Evolutionary conservation across 2,113 vertebrate genomes (phyloP), one percentile per base, ranked within the genome.

Genomic region (Chaetops frenatus): DNA sequence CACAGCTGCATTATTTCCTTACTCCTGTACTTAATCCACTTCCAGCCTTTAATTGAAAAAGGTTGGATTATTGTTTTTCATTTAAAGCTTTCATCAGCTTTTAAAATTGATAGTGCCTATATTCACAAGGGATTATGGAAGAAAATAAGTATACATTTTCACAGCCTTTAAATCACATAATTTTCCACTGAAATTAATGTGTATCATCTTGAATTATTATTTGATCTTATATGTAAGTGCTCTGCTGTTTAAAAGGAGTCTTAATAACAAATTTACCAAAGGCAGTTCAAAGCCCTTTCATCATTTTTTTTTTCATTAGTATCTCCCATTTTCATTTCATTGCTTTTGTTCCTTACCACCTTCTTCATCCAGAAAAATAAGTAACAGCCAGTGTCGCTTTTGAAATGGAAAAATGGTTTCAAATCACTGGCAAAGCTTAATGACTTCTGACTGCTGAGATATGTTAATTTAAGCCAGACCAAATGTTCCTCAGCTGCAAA

Each of bases 401-500:
- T 98, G 98, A 98, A 98, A 98, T 98, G 97, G 97, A 98, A 98
- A 98, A 98, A 98, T 97, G 96, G 96, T 98, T 98, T 98, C 98
- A 98, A 98, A 98, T 98, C 98, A 98, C 91, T 98, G 97, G 97
- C 97, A 97, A 97, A 97, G 97, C 97, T 97, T 98, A 98, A 98
- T 98, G 98, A 98, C 98, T 98, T 98, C 97, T 98, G 98, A 98
- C 98, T 98, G 98, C 97, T 97, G 97, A 98, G 98, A 98, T 98
- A 98, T 98, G 98, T 98, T 98, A 98, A 98, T 98, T 98, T 98
- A 98, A 98, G 97, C 95, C 97, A 97, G 97, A 98, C 98, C 98
- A 98, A 98, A 98, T 98, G 98, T 98, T 98, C 97, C 97, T 98
- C 97, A 98, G 98, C 98, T 98, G 98, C 98, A 98, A 98, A 98